A percentile compares a stretch with the other conserved stretches of the same genome.
These are phyloP conservation scores for Dallia pectoralis DNA, from an alignment of 2,797 vertebrate genomes.

Conservation along the genomic window DNA sequence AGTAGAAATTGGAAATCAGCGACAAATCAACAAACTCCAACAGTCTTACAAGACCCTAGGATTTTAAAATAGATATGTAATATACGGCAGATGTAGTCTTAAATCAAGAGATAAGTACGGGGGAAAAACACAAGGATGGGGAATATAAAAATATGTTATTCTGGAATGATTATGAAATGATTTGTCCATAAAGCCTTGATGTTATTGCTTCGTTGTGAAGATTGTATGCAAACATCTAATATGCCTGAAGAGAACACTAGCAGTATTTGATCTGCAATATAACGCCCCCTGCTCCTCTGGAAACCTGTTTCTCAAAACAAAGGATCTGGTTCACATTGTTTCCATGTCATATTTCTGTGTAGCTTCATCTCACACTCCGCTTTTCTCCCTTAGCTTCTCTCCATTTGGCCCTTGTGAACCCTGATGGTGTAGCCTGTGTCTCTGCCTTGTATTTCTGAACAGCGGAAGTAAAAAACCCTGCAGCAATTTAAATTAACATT, in stretches of 20 bases:
- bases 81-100: slow-evolving; percentile 39
- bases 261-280: not conserved
- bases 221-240: slow-evolving; percentile 37
- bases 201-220: slow-evolving; percentile 41
- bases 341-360: not conserved
- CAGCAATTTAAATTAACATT: too few species aligned
- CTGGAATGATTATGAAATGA: slow-evolving; percentile 15
- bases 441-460: too few species aligned
- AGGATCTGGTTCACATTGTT: too few species aligned
- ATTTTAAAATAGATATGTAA: slow-evolving; percentile 46
- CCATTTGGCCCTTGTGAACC: too few species aligned
- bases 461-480: too few species aligned
- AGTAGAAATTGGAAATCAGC: slow-evolving; percentile 58
- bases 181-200: slow-evolving; percentile 33
- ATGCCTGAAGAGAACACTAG: slow-evolving; percentile 13
- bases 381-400: not conserved
- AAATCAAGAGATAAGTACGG: slow-evolving; percentile 30
- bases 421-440: not conserved
- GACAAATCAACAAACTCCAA: slow-evolving; percentile 29
- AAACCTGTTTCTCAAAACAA: too few species aligned
- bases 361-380: not conserved
- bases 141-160: slow-evolving; percentile 15
- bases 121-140: not conserved
- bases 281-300: too few species aligned
- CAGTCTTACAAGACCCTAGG: slow-evolving; percentile 41